phyloP scores from a whole-genome alignment of 2,888 invertebrate genomes.

The Sminthurides aquaticus region DNA sequence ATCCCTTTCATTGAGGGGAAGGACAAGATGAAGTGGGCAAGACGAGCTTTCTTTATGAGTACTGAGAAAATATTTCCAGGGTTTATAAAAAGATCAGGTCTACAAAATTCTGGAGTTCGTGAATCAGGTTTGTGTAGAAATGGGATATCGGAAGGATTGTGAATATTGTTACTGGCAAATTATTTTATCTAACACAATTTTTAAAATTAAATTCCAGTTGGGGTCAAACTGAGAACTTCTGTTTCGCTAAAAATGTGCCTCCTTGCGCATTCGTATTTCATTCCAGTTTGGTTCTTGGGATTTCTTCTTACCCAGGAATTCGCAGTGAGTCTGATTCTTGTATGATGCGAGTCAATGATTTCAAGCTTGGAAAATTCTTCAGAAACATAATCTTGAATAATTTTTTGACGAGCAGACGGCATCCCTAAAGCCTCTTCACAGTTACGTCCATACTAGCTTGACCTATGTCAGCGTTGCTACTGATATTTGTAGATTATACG shows the following conservation, averaged over 20 bases:
- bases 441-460: slow-evolving; percentile 13
- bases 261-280: slow-evolving; percentile 14
- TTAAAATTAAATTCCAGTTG: slow-evolving; percentile 6
- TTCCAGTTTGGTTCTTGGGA: slow-evolving; percentile 15
- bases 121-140: background rate
- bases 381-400: background rate
- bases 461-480: slow-evolving; percentile 11
- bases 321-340: slow-evolving; percentile 15
- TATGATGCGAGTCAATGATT: too few species aligned
- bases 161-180: too few species aligned
- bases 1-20: background rate
- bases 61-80: slow-evolving; percentile 20
- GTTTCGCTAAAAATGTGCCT: slow-evolving; percentile 17
- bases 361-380: too few species aligned
- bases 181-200: too few species aligned
- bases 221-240: slow-evolving; percentile 15
- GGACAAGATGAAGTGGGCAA: slow-evolving; percentile 21
- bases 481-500: slow-evolving; percentile 13
- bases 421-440: slow-evolving; percentile 18
- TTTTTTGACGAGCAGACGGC: slow-evolving; percentile 10
- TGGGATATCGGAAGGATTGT: too few species aligned
- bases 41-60: slow-evolving; percentile 18
- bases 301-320: slow-evolving; percentile 17
- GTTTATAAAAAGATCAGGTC: slow-evolving; percentile 12
- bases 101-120: background rate